These are phyloP conservation scores for Bufo bufo DNA, from an alignment of 2,113 vertebrate genomes.

Conservation along the genomic window DNA sequence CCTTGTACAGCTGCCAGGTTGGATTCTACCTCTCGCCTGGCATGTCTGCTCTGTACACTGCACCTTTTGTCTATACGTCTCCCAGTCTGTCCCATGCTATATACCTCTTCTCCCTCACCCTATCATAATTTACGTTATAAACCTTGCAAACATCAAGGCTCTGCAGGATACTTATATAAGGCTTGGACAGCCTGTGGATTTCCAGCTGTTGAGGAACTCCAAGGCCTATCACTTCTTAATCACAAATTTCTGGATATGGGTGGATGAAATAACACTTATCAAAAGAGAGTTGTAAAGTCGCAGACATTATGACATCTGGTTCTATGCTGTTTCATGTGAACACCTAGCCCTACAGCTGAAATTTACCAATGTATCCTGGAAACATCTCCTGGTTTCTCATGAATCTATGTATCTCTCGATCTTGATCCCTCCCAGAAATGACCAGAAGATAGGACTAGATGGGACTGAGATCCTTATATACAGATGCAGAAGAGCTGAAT, in stretches of 20 bases:
- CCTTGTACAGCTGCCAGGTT: conserved; percentile 72
- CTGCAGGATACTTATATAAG: conserved; percentile 62
- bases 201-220: conserved; percentile 3
- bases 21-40: conserved; percentile 14
- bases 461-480: too few relatives aligned
- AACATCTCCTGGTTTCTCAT: too few relatives aligned
- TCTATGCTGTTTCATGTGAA: background rate
- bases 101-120: conserved; percentile 67
- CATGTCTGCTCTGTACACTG: conserved; percentile 24
- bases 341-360: too few relatives aligned
- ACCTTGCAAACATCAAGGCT: conserved; percentile 62
- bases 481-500: too few relatives aligned
- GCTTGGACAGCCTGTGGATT: conserved; percentile 5
- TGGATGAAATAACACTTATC: background rate
- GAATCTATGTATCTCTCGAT: too few relatives aligned
- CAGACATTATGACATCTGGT: background rate
- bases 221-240: background rate
- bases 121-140: conserved; percentile 66
- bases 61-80: conserved; percentile 16
- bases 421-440: too few relatives aligned
- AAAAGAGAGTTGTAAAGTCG: background rate
- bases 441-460: too few relatives aligned
- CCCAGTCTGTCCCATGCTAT: background rate
- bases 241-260: background rate
- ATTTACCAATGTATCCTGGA: too few relatives aligned